Evolutionary conservation across 2,113 vertebrate genomes (phyloP).

Genomic region (Aspidoscelis tigris): DNA sequence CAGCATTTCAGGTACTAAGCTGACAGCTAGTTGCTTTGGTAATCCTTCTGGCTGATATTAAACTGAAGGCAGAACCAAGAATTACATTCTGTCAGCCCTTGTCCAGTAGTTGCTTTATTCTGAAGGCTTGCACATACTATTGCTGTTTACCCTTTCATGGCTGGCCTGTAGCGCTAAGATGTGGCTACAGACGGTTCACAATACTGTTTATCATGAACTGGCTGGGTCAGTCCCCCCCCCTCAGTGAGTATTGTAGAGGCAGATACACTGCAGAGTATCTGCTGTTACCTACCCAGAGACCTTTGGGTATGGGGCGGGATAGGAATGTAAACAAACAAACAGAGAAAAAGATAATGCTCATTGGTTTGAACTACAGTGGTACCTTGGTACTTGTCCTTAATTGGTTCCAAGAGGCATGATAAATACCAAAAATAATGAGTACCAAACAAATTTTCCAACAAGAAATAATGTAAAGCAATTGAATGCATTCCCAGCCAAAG

Average conservation of each 20-base stretch:
- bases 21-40: conserved; percentile 33
- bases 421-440: too few species aligned
- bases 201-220: background rate
- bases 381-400: too few species aligned
- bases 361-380: background rate
- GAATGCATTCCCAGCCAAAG: too few species aligned
- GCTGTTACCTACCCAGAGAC: too few species aligned
- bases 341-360: too few species aligned
- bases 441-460: too few species aligned
- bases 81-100: conserved; percentile 17
- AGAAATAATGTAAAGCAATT: too few species aligned
- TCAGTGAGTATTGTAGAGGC: too few species aligned
- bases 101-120: background rate
- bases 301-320: too few species aligned
- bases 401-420: too few species aligned
- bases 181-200: background rate
- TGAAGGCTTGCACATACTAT: background rate
- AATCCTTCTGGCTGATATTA: conserved; percentile 34
- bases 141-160: conserved; percentile 20
- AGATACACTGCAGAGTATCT: background rate
- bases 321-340: too few species aligned
- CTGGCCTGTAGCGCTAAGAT: background rate
- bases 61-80: conserved; percentile 7
- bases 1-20: background rate
- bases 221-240: background rate